phyloP scores from a whole-genome alignment of 2,888 invertebrate species.

The Nephrotoma guestfalica region DNA sequence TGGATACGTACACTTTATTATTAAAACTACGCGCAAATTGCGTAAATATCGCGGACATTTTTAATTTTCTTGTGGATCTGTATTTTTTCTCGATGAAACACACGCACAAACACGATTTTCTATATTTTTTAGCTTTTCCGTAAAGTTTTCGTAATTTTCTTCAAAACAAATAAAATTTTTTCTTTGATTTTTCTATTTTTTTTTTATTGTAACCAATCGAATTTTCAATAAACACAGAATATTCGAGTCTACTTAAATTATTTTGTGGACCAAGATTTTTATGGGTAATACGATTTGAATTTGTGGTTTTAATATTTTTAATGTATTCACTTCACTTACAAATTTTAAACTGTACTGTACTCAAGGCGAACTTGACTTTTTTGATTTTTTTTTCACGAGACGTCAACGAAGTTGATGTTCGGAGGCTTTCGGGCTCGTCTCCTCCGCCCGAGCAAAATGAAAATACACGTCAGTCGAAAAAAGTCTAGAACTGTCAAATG shows the following conservation, averaged over 20 bases:
- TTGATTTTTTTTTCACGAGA: neutral
- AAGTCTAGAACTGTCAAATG: neutral
- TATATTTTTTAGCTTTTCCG: neutral
- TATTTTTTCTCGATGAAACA: neutral
- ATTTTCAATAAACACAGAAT: neutral
- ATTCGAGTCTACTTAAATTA: neutral
- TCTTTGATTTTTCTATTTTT: neutral
- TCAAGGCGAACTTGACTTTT: neutral
- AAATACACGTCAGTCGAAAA: neutral
- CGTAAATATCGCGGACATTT: neutral
- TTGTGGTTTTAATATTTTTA: neutral
- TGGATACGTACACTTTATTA: conserved; percentile 25
- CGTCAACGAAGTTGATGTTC: neutral
- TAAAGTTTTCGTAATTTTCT: neutral
- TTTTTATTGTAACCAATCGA: neutral
- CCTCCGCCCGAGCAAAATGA: neutral
- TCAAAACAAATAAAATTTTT: neutral
- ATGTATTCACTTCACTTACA: neutral
- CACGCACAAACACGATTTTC: neutral
- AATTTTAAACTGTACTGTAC: neutral
- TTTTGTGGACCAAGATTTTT: neutral
- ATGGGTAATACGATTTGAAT: neutral
- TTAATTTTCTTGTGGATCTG: neutral
- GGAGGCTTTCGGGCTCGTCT: neutral
- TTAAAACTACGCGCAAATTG: conserved; percentile 22